Conservation (phyloP, 2,797 vertebrate genomes). For the Galaxias olidus region DNA sequence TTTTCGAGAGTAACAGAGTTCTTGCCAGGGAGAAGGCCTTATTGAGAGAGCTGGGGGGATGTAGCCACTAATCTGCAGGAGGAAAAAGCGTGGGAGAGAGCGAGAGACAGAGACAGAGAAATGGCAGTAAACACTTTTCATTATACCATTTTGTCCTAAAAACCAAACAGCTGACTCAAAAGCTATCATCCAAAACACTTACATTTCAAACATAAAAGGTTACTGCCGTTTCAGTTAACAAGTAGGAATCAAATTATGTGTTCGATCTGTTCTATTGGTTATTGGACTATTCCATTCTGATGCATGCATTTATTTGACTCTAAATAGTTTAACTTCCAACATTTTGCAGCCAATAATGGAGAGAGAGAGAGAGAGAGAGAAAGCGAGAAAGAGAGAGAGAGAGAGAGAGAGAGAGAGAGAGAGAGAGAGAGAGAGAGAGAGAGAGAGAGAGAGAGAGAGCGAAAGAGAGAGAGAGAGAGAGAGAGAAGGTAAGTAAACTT, state of each 20-base stretch:
- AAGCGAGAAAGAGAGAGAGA: too few relatives aligned
- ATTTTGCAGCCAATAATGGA: too few relatives aligned
- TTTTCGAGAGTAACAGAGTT: constrained; percentile 78
- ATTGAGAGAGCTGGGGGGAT: constrained; percentile 78
- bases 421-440: too few relatives aligned
- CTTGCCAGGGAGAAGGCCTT: constrained; percentile 83
- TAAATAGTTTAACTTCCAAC: too few relatives aligned
- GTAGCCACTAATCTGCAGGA: constrained; percentile 77
- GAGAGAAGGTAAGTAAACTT: too few relatives aligned
- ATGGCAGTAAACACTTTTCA: constrained; percentile 38
- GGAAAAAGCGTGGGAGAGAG: constrained; percentile 24
- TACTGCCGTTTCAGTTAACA: constrained; percentile 1
- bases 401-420: too few relatives aligned
- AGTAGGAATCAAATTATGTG: not conserved
- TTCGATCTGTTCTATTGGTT: too few relatives aligned
- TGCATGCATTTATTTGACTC: too few relatives aligned
- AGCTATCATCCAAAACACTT: constrained; percentile 53
- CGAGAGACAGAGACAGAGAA: constrained; percentile 18
- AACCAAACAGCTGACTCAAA: constrained; percentile 45
- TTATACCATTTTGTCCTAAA: constrained; percentile 33
- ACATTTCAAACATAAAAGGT: constrained; percentile 19
- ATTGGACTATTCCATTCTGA: too few relatives aligned
- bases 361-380: too few relatives aligned
- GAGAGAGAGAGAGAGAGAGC: too few relatives aligned
- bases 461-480: too few relatives aligned